Evolutionary conservation across 2,797 vertebrate species (phyloP), one percentile per base, ranked within the genome.

Genomic region (Enteromius paludinosus): DNA sequence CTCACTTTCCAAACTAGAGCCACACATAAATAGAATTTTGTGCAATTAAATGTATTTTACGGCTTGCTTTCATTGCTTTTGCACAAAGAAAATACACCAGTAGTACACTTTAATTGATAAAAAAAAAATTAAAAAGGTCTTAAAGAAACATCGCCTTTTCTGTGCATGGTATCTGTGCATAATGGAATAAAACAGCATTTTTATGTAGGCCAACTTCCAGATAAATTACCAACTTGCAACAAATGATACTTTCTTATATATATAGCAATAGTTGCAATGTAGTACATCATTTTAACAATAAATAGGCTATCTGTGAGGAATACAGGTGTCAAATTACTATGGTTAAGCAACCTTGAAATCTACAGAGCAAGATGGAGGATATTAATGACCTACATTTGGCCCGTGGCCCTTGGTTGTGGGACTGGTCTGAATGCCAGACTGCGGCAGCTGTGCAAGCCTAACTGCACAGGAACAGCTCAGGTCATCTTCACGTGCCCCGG

Each of bases 391-490:
- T 66, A 78, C 23, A 65, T 71, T 72, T 43, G 43, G 71, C 76
- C 69, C 76, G 74, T 72, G 45, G 35, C 75, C 77, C 43, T 56
- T 77, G 78, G 89, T 84, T 85, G 80, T 17, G 28, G 38, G 23
- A 28, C 33, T 11, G 20, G 54, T 65, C 59, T 49, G 61, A 80
- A 75, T 82, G 77, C 74, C 77, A 84, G 88, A 87, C 82, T 33
- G 56, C 49, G 65, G 89, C 94, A 95, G 94, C 94, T 95, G 94
- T 93, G 86, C 91, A 92, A 94, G 92, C 92, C 89, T 85, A 89
- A 84, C 89, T 87, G 90, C 78, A 81, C 84, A 86, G 90, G 91
- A 91, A 92, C 85, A 90, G 88, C 84, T 66, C 77, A 87, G 93
- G 93, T 95, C 93, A 93, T 93, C 88, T 91, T 90, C 90, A 89